Conservation (phyloP, 2,113 vertebrate species). For the Ceuthmochares aereus region DNA sequence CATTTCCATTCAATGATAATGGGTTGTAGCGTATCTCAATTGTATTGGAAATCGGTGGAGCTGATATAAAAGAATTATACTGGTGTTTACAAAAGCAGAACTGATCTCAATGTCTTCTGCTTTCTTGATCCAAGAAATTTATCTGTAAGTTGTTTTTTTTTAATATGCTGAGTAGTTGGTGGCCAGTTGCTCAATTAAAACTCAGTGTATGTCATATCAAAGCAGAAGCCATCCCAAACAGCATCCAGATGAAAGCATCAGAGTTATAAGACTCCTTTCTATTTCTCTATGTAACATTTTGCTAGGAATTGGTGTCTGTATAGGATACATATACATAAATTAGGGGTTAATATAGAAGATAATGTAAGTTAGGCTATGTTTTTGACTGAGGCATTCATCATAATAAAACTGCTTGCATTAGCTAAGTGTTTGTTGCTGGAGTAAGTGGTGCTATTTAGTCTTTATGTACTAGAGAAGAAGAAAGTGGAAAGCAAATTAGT, state of each 20-base stretch:
- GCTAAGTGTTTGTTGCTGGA: fast-evolving
- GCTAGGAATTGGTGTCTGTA: not conserved
- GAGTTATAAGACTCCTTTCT: not conserved
- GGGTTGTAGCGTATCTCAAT: not conserved
- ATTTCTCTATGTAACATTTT: not conserved
- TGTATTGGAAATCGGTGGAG: not conserved
- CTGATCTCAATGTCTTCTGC: not conserved
- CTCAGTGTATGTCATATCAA: not conserved
- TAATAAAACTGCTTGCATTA: not conserved
- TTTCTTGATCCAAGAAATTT: not conserved
- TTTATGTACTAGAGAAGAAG: not conserved
- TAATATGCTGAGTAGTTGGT: not conserved
- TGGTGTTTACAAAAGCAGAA: not conserved
- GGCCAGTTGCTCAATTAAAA: not conserved
- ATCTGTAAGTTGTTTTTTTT: not conserved
- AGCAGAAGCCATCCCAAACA: not conserved
- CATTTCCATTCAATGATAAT: not conserved
- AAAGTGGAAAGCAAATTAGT: not conserved
- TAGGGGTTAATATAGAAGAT: not conserved
- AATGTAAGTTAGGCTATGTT: not conserved
- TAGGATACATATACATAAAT: not conserved
- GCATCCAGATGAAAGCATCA: not conserved
- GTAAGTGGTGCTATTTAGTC: not conserved
- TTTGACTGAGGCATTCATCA: not conserved
- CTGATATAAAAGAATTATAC: not conserved